A percentile compares a stretch with the other conserved stretches of the same genome.
Evolutionary conservation across 2,113 vertebrate species (phyloP).

Genomic region (Myrmophylax atrothorax): DNA sequence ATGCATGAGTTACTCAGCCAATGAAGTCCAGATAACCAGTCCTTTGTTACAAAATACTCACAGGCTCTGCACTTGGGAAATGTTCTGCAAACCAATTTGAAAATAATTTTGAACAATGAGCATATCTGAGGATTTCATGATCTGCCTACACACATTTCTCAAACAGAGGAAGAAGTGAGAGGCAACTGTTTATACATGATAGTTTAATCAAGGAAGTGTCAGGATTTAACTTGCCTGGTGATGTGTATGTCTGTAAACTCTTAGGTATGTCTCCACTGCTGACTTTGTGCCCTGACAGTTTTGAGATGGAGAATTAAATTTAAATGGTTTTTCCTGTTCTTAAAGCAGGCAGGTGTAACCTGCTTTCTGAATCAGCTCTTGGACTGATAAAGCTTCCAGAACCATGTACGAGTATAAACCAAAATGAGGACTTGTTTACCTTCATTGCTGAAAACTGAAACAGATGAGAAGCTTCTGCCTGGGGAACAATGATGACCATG

Average conservation of each 20-base stretch:
- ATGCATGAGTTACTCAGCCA: background rate
- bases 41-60: background rate
- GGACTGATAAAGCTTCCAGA: background rate
- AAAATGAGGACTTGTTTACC: background rate
- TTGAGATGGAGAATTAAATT: background rate
- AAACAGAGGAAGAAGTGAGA: background rate
- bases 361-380: background rate
- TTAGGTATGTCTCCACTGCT: background rate
- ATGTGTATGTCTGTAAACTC: background rate
- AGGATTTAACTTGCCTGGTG: background rate
- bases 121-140: background rate
- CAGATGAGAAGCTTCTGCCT: background rate
- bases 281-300: background rate
- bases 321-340: background rate
- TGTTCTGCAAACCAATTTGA: background rate
- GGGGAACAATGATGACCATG: background rate
- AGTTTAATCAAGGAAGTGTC: background rate
- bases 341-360: background rate
- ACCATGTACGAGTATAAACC: background rate
- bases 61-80: background rate
- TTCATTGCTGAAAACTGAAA: background rate
- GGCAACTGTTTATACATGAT: background rate
- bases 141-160: background rate
- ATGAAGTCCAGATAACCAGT: background rate
- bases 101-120: slow-evolving; percentile 10